phyloP scores from a whole-genome alignment of 2,888 invertebrate species.

The Xylocampa areola region DNA sequence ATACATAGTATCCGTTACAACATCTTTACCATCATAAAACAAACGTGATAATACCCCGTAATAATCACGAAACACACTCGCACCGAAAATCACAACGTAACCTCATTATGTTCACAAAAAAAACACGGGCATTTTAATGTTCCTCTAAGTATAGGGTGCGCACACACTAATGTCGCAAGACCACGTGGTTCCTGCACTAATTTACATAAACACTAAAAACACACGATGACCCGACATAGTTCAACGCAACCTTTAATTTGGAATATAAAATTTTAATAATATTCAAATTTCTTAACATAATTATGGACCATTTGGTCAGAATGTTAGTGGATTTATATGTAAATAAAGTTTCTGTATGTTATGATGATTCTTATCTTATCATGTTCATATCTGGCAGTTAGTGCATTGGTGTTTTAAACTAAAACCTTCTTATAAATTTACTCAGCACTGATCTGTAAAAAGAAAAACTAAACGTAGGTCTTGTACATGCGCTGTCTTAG shows the following conservation, averaged over 20 bases:
- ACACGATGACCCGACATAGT: slow-evolving; percentile 52
- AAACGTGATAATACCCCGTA: slow-evolving; percentile 27
- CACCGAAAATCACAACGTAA: slow-evolving; percentile 28
- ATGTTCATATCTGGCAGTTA: slow-evolving; percentile 24
- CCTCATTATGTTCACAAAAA: slow-evolving; percentile 41
- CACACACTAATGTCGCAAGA: slow-evolving; percentile 49
- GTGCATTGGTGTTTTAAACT: slow-evolving; percentile 24
- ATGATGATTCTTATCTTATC: slow-evolving; percentile 49
- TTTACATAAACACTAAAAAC: slow-evolving; percentile 42
- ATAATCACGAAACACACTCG: slow-evolving; percentile 27
- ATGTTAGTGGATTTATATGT: slow-evolving; percentile 48
- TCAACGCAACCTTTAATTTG: slow-evolving; percentile 53
- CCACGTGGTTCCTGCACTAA: slow-evolving; percentile 36
- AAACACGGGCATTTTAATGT: slow-evolving; percentile 53
- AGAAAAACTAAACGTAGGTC: slow-evolving; percentile 14
- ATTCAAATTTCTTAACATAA: slow-evolving; percentile 48
- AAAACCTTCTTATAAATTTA: slow-evolving; percentile 43
- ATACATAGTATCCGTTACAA: slow-evolving; percentile 1
- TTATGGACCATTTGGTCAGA: slow-evolving; percentile 48
- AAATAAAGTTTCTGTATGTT: slow-evolving; percentile 39
- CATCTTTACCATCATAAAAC: slow-evolving; percentile 18
- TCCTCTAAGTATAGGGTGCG: slow-evolving; percentile 56
- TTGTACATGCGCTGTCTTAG: neutral
- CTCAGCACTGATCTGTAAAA: slow-evolving; percentile 12
- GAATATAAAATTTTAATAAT: slow-evolving; percentile 46